These are phyloP conservation scores for Tylochromis polylepis DNA, from an alignment of 2,113 vertebrate species.

Conservation along the genomic window DNA sequence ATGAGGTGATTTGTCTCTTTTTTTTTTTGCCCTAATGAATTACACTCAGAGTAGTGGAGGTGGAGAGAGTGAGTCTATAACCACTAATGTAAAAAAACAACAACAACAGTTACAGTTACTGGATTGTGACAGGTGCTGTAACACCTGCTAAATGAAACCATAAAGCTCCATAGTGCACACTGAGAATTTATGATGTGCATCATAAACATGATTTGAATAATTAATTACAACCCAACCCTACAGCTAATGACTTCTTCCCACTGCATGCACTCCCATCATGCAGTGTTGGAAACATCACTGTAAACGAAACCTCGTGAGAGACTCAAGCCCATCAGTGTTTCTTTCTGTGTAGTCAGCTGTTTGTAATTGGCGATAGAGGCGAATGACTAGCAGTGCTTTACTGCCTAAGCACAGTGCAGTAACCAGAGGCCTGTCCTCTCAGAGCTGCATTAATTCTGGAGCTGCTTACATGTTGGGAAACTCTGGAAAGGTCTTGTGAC, in stretches of 20 bases:
- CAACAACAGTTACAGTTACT: not conserved
- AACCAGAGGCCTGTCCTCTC: not conserved
- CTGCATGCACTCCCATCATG: not conserved
- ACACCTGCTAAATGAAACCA: not conserved
- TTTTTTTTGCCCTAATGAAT: not conserved
- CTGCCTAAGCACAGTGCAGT: not conserved
- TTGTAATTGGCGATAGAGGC: not conserved
- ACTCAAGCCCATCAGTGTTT: not conserved
- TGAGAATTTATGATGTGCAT: not conserved
- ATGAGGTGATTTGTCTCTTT: not conserved
- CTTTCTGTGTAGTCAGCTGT: not conserved
- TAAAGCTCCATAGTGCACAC: not conserved
- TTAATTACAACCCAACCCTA: not conserved
- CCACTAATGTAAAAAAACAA: not conserved
- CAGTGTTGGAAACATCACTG: not conserved
- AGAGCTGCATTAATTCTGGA: not conserved
- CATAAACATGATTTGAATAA: not conserved
- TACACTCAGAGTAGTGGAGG: not conserved
- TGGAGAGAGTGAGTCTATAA: not conserved
- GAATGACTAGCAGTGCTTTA: not conserved
- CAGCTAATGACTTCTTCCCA: not conserved
- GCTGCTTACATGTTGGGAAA: not conserved
- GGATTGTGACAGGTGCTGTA: not conserved
- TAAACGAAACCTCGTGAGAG: not conserved
- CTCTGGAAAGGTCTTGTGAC: not conserved